Base-by-base conservation (phyloP, 2,797 vertebrate species). In the Sebastes jordani region DNA sequence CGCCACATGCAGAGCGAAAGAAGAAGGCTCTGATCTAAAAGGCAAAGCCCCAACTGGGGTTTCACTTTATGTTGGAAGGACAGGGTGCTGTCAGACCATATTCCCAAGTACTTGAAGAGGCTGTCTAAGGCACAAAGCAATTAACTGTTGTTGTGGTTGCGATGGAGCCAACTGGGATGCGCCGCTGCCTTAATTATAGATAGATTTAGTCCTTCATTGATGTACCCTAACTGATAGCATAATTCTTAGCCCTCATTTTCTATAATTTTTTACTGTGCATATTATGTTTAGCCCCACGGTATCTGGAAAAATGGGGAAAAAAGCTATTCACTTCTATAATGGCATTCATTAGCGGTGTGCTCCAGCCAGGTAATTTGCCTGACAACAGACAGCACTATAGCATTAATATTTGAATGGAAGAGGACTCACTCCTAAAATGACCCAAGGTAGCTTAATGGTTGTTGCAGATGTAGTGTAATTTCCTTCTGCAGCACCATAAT, bases 91-190 rank as follows among this genome's bases (percentile, higher is more conserved):
- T 91, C 91, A 91, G 80, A 81, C 70, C 80, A 65, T 78, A 88
- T 90, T 91, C 76, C 73, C 61, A 74, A 76, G 68, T 68, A 83
- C 78, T 74, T 73, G 76, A 87, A 80, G 80, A 78, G 78, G 61
- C 83, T 78, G 80, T 89, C 81, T 81, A 34, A 30, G 83, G 71
- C 91, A 87, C 89, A 88, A 74, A 85, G 91, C 91, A 92, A 93
- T 92, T 90, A 90, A 86, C 76, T 90, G 81, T 74, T 86, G 87
- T 83, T 86, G 86, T 79, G 74, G 63, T 58, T 87, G 70, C 60
- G 64, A 83, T 72, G 58, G 25, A 82, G 74, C 81, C 87, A 86
- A 84, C 55, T 79, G 76, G 70, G 81, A 79, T 64, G 58, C 3
- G 5, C 61, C 61, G 65, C 77, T 74, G 85, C 60, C 80, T 89